Conservation (phyloP, 2,888 invertebrate genomes). For the Tenodera sinensis region DNA sequence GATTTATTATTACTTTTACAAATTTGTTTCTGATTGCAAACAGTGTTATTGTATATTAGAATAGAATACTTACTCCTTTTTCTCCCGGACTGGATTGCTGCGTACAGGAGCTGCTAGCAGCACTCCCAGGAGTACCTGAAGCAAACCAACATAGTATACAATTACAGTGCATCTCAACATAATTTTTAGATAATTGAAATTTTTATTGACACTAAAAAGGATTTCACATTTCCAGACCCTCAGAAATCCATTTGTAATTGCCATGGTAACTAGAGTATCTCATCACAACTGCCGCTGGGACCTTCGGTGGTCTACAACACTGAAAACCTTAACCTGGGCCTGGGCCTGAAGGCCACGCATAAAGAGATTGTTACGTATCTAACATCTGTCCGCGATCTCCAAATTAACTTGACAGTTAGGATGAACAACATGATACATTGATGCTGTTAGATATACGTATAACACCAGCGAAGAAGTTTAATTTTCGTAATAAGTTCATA, state of each 20-base stretch:
- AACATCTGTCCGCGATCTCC: not conserved
- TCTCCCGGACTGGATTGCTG: conserved; percentile 42
- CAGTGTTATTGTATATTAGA: too few relatives aligned
- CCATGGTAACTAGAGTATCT: too few relatives aligned
- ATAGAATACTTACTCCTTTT: conserved; percentile 42
- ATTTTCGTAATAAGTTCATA: too few relatives aligned
- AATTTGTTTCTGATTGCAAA: too few relatives aligned
- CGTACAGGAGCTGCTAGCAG: conserved; percentile 50
- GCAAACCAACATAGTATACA: not conserved
- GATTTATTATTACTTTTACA: too few relatives aligned
- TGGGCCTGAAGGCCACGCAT: not conserved
- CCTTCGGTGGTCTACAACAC: not conserved
- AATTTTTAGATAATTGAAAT: not conserved
- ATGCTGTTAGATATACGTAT: too few relatives aligned
- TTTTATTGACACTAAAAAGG: not conserved
- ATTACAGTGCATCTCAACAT: not conserved
- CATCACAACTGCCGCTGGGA: not conserved
- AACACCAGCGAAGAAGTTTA: too few relatives aligned
- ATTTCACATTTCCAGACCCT: not conserved
- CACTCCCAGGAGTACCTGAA: conserved; percentile 49
- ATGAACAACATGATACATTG: not conserved
- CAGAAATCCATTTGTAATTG: not conserved
- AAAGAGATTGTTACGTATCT: not conserved
- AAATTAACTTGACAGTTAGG: not conserved
- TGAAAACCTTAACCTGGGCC: not conserved